Evolutionary conservation across 2,113 vertebrate genomes (phyloP).

Genomic region (Mirza zaza): DNA sequence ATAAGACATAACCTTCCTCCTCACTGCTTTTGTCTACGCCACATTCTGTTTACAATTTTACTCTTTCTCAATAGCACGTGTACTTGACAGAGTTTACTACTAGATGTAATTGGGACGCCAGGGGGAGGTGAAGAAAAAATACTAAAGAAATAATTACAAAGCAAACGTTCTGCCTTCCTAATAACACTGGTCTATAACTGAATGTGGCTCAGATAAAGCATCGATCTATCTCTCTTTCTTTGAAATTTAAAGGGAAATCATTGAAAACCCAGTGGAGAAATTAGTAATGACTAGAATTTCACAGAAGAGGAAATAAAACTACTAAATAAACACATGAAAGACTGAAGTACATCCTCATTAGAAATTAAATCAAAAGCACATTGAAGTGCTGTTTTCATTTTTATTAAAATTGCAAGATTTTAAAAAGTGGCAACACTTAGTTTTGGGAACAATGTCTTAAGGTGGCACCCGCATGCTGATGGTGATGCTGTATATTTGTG

Average conservation of each 20-base stretch:
- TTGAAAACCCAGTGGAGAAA: not conserved
- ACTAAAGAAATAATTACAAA: not conserved
- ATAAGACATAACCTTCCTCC: not conserved
- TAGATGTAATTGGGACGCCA: not conserved
- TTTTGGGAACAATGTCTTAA: constrained; percentile 45
- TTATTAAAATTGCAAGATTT: constrained; percentile 30
- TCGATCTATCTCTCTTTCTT: not conserved
- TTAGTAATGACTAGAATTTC: constrained; percentile 2
- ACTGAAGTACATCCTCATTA: not conserved
- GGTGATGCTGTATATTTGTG: constrained; percentile 3
- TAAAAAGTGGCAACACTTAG: constrained; percentile 24
- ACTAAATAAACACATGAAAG: not conserved
- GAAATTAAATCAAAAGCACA: constrained; percentile 24
- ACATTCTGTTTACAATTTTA: not conserved
- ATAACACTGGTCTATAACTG: not conserved
- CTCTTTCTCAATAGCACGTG: not conserved
- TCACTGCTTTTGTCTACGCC: not conserved
- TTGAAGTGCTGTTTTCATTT: not conserved
- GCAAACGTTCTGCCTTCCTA: constrained; percentile 26
- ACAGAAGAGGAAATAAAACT: not conserved
- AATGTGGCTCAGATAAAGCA: not conserved
- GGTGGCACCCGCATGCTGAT: not conserved
- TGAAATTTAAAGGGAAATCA: constrained; percentile 43
- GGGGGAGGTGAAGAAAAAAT: not conserved
- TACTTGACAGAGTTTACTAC: not conserved